A percentile compares a stretch with the other conserved stretches of the same genome.
Conservation (phyloP, 2,113 vertebrate genomes). For the Lagopus leucura region DNA sequence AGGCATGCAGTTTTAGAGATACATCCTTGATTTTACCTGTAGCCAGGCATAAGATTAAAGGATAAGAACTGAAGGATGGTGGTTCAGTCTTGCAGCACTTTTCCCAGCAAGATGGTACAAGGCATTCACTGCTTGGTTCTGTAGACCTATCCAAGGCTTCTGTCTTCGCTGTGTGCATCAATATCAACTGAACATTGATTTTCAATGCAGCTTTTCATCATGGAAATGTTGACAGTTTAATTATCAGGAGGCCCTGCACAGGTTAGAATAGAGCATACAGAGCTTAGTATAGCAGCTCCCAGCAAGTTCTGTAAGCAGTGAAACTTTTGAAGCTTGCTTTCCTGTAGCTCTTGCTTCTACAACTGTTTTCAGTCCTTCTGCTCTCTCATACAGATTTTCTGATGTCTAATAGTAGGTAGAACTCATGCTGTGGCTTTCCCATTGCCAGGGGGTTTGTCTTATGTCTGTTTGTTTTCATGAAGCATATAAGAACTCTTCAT, state of each 20-base stretch:
- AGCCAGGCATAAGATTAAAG: not conserved
- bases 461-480: not conserved
- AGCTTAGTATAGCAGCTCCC: not conserved
- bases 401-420: not conserved
- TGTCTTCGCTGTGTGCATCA: not conserved
- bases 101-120: not conserved
- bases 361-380: constrained; percentile 4
- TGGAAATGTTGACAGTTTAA: not conserved
- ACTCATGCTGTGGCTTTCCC: constrained; percentile 1
- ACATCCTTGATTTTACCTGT: not conserved
- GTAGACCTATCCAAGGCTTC: not conserved
- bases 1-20: not conserved
- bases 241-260: not conserved
- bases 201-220: not conserved
- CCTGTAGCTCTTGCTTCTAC: not conserved
- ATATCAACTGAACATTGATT: not conserved
- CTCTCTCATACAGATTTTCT: not conserved
- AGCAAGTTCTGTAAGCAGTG: not conserved
- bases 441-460: not conserved
- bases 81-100: not conserved
- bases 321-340: constrained; percentile 8
- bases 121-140: not conserved
- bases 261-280: not conserved
- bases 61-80: rapidly evolving
- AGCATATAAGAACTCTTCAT: not conserved